phyloP scores from a whole-genome alignment of 1,140 invertebrate genomes.

The Cotesia vestalis region DNA sequence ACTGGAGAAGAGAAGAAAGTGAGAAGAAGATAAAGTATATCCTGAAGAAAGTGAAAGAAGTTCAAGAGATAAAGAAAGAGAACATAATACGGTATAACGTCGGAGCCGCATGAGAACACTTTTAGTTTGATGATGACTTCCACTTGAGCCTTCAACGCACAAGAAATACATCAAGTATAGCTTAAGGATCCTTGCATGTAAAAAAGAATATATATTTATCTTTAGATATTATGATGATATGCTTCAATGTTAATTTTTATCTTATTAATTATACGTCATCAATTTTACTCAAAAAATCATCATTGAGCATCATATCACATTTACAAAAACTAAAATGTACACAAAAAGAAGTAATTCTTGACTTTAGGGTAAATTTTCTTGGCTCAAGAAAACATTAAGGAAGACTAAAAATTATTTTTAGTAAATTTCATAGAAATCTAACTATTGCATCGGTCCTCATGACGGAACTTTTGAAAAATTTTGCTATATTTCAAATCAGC shows the following conservation, averaged over 20 bases:
- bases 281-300: too few relatives aligned
- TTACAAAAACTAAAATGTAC: too few relatives aligned
- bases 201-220: slow-evolving; percentile 1
- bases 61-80: slow-evolving; percentile 38
- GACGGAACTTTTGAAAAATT: too few relatives aligned
- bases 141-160: slow-evolving; percentile 51
- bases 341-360: too few relatives aligned
- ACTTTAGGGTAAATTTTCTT: too few relatives aligned
- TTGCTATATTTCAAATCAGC: too few relatives aligned
- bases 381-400: too few relatives aligned
- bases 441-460: too few relatives aligned
- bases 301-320: too few relatives aligned
- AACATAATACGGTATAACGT: slow-evolving; percentile 47
- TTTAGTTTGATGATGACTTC: slow-evolving; percentile 55
- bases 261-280: neutral
- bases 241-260: neutral
- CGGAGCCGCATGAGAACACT: slow-evolving; percentile 51
- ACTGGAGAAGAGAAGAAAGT: slow-evolving; percentile 10
- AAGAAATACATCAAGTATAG: slow-evolving; percentile 17
- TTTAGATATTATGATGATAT: neutral
- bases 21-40: slow-evolving; percentile 16
- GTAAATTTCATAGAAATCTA: too few relatives aligned
- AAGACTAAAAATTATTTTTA: too few relatives aligned
- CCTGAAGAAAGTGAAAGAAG: slow-evolving; percentile 2
- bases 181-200: neutral